phyloP scores from a whole-genome alignment of 2,113 vertebrate species.

The Limanda limanda region DNA sequence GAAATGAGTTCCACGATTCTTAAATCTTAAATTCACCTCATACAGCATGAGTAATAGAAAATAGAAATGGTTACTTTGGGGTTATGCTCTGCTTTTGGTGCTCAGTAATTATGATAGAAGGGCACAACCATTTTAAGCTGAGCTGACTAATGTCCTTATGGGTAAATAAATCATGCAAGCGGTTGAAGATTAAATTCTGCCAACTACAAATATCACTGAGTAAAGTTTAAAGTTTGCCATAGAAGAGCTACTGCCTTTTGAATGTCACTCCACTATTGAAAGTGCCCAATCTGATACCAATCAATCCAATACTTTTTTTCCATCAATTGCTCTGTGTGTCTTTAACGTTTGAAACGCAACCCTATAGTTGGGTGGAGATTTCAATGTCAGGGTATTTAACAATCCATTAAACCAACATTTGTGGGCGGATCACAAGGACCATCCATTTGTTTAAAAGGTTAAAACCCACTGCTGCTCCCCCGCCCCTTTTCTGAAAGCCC shows the following conservation, averaged over 20 bases:
- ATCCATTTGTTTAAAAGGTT: not conserved
- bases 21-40: slow-evolving; percentile 1
- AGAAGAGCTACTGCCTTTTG: slow-evolving; percentile 5
- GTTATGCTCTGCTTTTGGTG: slow-evolving; percentile 6
- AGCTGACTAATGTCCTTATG: slow-evolving; percentile 10
- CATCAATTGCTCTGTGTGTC: not conserved
- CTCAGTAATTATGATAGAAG: not conserved
- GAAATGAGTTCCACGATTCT: not conserved
- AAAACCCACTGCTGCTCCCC: not conserved
- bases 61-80: not conserved
- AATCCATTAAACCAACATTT: no score
- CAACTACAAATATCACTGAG: slow-evolving; percentile 9
- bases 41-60: not conserved
- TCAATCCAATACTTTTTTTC: not conserved
- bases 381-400: no score
- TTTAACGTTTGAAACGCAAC: not conserved
- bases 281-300: not conserved
- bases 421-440: not conserved
- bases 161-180: not conserved
- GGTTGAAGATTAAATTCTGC: not conserved
- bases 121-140: slow-evolving; percentile 1
- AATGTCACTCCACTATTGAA: not conserved
- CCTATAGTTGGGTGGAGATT: no score
- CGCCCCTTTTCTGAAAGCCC: not conserved
- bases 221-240: slow-evolving; percentile 15